Evolutionary conservation across 1,140 invertebrate genomes (phyloP), one percentile per base, ranked within the genome.

Genomic region (Pomacea maculata): DNA sequence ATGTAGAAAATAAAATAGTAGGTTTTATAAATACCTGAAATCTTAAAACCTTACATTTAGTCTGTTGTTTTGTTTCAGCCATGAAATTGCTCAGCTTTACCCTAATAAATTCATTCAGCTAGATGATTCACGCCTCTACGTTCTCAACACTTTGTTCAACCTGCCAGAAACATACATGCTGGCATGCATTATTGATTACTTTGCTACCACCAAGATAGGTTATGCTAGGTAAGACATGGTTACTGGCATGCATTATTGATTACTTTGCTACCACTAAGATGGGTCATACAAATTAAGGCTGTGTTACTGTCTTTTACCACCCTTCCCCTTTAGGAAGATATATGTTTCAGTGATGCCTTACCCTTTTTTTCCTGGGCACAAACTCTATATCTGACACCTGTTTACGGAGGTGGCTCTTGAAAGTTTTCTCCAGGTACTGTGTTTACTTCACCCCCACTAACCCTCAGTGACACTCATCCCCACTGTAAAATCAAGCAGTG

Each of bases 71-170:
- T 29, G 84, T 93, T 93, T 88, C 92, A 99, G 98, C 88, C 95
- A 96, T 82, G 97, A 99, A 93, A 96, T 99, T 74, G 97, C 97
- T 89, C 96, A 98, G 91, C 92, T 98, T 80, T 99, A 99, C 93
- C 98, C 98, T 21, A 99, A 99, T 92, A 99, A 99, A 92, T 99
- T 99, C 91, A 93, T 99, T 82, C 95, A 96, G 85, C 92, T 99
- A 87, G 97, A 99, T 90, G 97, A 99, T 88, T 95, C 94, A 12
- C 94, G 98, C 83, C 96, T 99, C 12, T 99, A 97, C 89, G 96
- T 99, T 6, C 92, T 99, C 84, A 99, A 99, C 89, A 99, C 98
- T 0, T 92, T 99, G 34, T 99, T 99, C 92, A 98, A 99, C 92
- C 92, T 99, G 79, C 98, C 98, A 14, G 98, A 99, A 91, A 99